A percentile compares a stretch with the other conserved stretches of the same genome.
Conservation (phyloP, 1,140 invertebrate species). For the Paraescarpia echinospica region DNA sequence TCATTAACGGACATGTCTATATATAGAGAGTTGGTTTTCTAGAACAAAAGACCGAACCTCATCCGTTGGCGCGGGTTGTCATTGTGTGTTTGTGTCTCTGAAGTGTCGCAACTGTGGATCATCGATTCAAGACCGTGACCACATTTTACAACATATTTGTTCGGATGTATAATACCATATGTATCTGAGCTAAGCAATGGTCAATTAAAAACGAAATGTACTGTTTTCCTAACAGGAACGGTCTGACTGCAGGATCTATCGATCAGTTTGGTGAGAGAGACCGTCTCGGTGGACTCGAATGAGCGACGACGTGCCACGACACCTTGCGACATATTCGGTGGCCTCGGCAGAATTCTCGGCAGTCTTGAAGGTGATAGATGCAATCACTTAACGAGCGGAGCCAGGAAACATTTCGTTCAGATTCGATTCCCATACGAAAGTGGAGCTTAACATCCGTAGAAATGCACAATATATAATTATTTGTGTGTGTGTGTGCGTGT, state of each 20-base stretch:
- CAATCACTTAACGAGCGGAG: not conserved
- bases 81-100: not conserved
- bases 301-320: not conserved
- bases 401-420: not conserved
- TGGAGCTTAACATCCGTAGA: not conserved
- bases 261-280: not conserved
- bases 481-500: not conserved
- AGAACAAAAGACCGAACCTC: not conserved
- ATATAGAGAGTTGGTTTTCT: too few species aligned
- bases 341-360: not conserved
- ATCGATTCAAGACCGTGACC: not conserved
- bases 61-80: not conserved
- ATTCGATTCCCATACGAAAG: too few species aligned
- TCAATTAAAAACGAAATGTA: not conserved
- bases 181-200: not conserved
- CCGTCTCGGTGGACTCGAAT: not conserved
- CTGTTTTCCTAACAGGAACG: not conserved
- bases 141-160: not conserved
- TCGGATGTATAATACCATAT: not conserved
- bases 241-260: not conserved
- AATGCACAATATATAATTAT: not conserved
- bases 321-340: not conserved
- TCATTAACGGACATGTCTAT: too few species aligned
- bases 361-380: not conserved
- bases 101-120: not conserved